A percentile compares a stretch with the other conserved stretches of the same genome.
Evolutionary conservation across 2,888 invertebrate genomes (phyloP).

Genomic region (Diogma glabrata): DNA sequence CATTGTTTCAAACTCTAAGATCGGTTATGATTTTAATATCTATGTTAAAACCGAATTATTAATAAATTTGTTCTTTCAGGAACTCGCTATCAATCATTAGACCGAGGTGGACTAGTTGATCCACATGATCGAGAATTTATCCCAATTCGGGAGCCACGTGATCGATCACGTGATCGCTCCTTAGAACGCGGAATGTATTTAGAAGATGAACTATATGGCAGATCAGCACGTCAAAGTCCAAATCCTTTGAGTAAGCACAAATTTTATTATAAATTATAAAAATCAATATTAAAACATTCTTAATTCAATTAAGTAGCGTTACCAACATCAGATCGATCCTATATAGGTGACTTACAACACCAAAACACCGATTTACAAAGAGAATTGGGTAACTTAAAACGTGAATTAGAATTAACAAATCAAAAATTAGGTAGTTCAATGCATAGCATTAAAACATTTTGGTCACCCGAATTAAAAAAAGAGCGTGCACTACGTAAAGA

Average conservation of each 20-base stretch:
- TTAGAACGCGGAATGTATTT: conserved; percentile 56
- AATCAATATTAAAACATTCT: not conserved
- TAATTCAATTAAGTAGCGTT: conserved; percentile 24
- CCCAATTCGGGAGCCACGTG: conserved; percentile 66
- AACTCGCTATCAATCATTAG: conserved; percentile 57
- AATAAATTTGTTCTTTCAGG: conserved; percentile 21
- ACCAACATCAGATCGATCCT: conserved; percentile 46
- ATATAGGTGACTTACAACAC: conserved; percentile 77
- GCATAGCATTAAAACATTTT: conserved; percentile 99
- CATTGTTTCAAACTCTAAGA: too few species aligned
- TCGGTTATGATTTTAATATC: too few species aligned
- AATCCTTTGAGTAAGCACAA: conserved; percentile 39
- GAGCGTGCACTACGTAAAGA: conserved; percentile 93
- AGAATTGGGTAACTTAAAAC: conserved; percentile 82
- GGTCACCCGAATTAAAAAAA: conserved; percentile 99
- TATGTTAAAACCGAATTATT: too few species aligned
- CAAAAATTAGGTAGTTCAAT: conserved; percentile 97
- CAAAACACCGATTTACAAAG: conserved; percentile 92
- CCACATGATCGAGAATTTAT: conserved; percentile 75
- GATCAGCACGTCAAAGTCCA: conserved; percentile 59
- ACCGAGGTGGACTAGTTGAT: conserved; percentile 58
- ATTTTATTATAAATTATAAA: not conserved
- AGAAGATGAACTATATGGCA: conserved; percentile 56
- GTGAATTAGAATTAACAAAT: conserved; percentile 89
- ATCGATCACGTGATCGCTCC: conserved; percentile 53